Evolutionary conservation across 2,888 invertebrate species (phyloP), one percentile per base, ranked within the genome.

Genomic region (Ennomos quercinarius): DNA sequence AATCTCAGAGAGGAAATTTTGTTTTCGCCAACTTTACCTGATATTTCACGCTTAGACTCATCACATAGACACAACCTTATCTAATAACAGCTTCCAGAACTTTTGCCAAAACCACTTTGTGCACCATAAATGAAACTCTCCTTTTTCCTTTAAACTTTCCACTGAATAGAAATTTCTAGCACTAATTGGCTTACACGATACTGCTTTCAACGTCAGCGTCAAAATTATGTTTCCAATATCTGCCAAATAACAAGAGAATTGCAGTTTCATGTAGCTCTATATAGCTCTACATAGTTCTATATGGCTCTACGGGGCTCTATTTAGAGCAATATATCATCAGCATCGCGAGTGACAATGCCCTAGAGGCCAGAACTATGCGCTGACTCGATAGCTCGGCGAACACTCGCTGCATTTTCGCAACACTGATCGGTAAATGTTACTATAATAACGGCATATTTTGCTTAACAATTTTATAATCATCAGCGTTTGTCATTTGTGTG

Each of bases 161-260:
- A 48, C 44, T 44, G 47, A 43, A 58, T 40, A 48, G 42, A 34
- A 43, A 52, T 2, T 48, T 43, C 43, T 10, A 36, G 27, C 37
- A 39, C 40, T 49, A 58, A 58, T 58, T 58, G 49, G 57, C 52
- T 52, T 52, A 43, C 57, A 48, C 43, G 48, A 37, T 48, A 58
- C 48, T 44, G 53, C 53, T 58, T 58, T 49, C 41, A 58, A 35
- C 49, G 44, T 35, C 47, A 36, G 27, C 40, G 12, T 11, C 36
- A 45, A 53, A 58, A 53, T 49, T 27, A 49, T 58, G 48, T 40
- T 47, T 44, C 53, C 49, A 53, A 53, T 53, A 49, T 44, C 17
- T 13, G 17, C 35, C 17, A 36, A 47, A 57, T 48, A 47, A 43
- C 39, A 48, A 35, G n/a, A 35, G 50, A 36, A n/a, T 8, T 42